A percentile compares a stretch with the other conserved stretches of the same genome.
Evolutionary conservation across 1,140 invertebrate species (phyloP).

Genomic region (Eumaeus atala): DNA sequence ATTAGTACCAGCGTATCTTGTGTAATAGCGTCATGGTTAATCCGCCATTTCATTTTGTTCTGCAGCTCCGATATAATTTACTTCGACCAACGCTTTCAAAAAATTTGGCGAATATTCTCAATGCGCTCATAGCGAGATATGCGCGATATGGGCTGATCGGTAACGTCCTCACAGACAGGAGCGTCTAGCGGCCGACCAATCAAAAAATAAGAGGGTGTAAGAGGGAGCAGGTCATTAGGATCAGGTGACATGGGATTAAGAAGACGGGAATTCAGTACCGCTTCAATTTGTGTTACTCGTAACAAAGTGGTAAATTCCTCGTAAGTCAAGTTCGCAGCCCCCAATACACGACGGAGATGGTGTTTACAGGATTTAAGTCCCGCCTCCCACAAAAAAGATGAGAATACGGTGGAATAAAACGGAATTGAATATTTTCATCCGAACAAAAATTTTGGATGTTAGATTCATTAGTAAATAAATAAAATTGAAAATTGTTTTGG

Average conservation of each 20-base stretch:
- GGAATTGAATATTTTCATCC: constrained; percentile 9
- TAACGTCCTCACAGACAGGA: too few species aligned
- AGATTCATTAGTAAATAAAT: constrained; percentile 13
- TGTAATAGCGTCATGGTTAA: background rate
- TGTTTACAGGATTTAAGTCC: constrained; percentile 7
- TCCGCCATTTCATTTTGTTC: background rate
- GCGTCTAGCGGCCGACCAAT: too few species aligned
- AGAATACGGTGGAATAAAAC: constrained; percentile 2
- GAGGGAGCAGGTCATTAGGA: too few species aligned
- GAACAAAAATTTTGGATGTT: constrained; percentile 16
- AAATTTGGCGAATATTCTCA: too few species aligned
- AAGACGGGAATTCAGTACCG: constrained; percentile 10
- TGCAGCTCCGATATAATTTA: background rate
- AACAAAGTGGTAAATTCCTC: constrained; percentile 12
- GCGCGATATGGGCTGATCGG: too few species aligned
- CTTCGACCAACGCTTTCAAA: background rate
- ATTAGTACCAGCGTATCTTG: constrained; percentile 3
- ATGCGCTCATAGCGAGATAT: too few species aligned
- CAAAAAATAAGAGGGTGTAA: too few species aligned
- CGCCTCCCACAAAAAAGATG: constrained; percentile 11
- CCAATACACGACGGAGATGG: background rate
- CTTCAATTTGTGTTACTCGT: constrained; percentile 12
- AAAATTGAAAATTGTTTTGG: constrained; percentile 12
- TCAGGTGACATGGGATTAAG: constrained; percentile 7
- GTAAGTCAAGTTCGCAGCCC: background rate